Percentiles rank a stretch among this genome's conserved stretches.
These are phyloP conservation scores for Cercopithecus mitis DNA, from an alignment of 2,797 vertebrate species.

Conservation along the genomic window DNA sequence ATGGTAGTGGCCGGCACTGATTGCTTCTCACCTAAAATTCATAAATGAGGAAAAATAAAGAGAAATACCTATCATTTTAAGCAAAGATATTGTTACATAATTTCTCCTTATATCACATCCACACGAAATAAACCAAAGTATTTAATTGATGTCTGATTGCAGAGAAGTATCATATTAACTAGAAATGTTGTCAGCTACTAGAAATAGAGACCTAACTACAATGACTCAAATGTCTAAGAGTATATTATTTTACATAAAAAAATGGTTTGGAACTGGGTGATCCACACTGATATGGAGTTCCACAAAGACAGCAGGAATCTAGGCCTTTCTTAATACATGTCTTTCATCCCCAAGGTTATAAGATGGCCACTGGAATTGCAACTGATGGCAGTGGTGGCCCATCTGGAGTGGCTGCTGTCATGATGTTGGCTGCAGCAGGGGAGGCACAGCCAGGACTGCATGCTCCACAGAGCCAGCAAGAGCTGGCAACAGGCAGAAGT, in stretches of 20 bases:
- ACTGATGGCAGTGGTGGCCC: neutral
- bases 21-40: neutral
- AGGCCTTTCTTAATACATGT: neutral
- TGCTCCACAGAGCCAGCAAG: neutral
- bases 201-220: neutral
- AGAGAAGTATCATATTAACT: neutral
- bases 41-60: neutral
- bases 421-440: neutral
- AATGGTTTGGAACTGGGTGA: neutral
- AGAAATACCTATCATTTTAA: neutral
- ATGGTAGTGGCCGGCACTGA: neutral
- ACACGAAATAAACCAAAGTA: neutral
- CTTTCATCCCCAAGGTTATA: neutral
- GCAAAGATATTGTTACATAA: neutral
- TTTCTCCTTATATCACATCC: neutral
- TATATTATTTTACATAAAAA: neutral
- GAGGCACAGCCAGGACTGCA: neutral
- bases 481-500: neutral
- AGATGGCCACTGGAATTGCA: neutral
- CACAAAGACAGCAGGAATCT: neutral
- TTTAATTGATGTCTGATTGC: neutral
- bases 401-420: neutral
- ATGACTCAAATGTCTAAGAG: neutral
- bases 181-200: conserved; percentile 4
- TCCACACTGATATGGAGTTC: neutral